Evolutionary conservation across 2,797 vertebrate species (phyloP), one percentile per base, ranked within the genome.

Genomic region (Tachyglossus aculeatus): DNA sequence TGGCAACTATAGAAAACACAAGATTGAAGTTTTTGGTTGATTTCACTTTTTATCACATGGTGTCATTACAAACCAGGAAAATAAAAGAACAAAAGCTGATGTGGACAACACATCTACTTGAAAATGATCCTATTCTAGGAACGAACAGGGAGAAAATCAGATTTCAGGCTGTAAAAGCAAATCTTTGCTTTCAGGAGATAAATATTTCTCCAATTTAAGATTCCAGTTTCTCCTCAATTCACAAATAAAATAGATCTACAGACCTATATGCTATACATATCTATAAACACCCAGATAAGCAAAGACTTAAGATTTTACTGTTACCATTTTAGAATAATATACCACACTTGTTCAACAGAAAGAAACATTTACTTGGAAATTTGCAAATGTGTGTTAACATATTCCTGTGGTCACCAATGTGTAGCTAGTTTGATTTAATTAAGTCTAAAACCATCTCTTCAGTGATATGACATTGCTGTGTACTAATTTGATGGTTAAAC

Each of bases 211-310:
- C 36, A n/a, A 7, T 7, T 19, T 40, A 5, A 3, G 27, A 24
- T 9, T 36, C 2, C 36, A 19, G 21, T 41, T 0, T 14, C 24
- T 58, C 24, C 72, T 55, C 50, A 41, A 22, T 6, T 7, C 25
- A 32, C 48, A 58, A 38, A 63, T 29, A 52, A 43, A 65, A 55
- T n/a, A n/a, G n/a, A n/a, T n/a, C n/a, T n/a, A n/a, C n/a, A n/a
- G n/a, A n/a, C n/a, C n/a, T n/a, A n/a, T n/a, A n/a, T n/a, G n/a
- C n/a, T n/a, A n/a, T n/a, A n/a, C 61, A 54, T 44, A 40, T 45
- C 43, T 33, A 31, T 12, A 5, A 54, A 48, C 37, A 27, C 21
- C 4, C 16, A 59, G 47, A 10, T 38, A 48, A 25, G 19, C 4
- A 9, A 33, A 12, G 53, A 43, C 43, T 16, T 18, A 48, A 11